Percentiles rank a stretch among this genome's conserved stretches.
Conservation (phyloP, 2,113 vertebrate species). For the Sorex fumeus region DNA sequence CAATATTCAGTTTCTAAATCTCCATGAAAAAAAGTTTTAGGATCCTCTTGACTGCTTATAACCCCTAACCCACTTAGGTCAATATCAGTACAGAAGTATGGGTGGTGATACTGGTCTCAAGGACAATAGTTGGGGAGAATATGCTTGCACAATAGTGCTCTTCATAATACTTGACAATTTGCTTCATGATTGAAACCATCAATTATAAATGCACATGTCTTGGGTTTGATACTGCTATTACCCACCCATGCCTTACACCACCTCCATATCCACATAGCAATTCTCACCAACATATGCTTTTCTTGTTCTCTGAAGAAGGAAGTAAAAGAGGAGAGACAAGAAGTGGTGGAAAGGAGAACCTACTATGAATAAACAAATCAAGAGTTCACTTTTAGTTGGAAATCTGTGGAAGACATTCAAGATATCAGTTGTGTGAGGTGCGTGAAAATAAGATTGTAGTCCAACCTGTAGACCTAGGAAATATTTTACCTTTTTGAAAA, state of each 20-base stretch:
- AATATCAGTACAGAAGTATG: background rate
- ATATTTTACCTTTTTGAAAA: background rate
- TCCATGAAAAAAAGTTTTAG: background rate
- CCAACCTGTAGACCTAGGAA: background rate
- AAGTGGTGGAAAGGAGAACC: background rate
- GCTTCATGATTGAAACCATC: background rate
- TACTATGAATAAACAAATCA: background rate
- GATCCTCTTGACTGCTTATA: background rate
- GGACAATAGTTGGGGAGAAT: background rate
- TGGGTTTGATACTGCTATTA: background rate
- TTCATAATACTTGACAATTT: background rate
- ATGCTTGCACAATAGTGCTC: background rate
- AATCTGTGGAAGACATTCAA: background rate
- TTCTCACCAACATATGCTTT: background rate
- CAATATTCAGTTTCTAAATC: constrained; percentile 21
- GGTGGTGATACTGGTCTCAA: background rate
- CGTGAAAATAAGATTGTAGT: background rate
- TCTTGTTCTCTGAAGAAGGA: background rate
- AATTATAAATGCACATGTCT: background rate
- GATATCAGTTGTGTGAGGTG: background rate
- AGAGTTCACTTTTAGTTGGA: background rate
- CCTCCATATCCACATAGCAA: no score
- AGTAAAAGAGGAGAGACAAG: background rate
- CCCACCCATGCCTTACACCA: background rate
- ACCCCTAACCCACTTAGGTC: background rate